These are phyloP conservation scores for Platygyra sinensis DNA, from an alignment of 64 coral and sea anemone genomes.

Conservation along the genomic window DNA sequence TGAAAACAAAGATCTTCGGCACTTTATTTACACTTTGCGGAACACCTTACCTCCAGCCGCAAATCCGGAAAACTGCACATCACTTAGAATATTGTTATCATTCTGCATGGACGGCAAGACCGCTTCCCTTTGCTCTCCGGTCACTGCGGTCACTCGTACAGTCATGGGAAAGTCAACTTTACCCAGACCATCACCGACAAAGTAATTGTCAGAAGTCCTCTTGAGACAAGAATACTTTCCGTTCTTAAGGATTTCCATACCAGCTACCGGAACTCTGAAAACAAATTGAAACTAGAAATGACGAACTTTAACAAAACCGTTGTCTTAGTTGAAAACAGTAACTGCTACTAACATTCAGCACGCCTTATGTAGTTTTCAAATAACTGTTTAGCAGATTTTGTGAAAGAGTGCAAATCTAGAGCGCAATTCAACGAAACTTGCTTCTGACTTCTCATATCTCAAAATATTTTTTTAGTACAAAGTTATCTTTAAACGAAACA, in stretches of 20 bases:
- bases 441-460: too few relatives aligned
- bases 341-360: too few relatives aligned
- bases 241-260: conserved; percentile 78
- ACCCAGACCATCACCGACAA: conserved; percentile 52
- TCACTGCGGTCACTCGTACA: conserved; percentile 71
- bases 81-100: conserved; percentile 29
- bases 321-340: too few relatives aligned
- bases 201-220: conserved; percentile 73
- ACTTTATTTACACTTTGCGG: too few relatives aligned
- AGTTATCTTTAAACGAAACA: too few relatives aligned
- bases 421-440: too few relatives aligned
- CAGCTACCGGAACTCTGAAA: conserved; percentile 71
- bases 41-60: conserved; percentile 47
- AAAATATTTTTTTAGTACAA: too few relatives aligned
- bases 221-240: conserved; percentile 68
- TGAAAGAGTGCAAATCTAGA: too few relatives aligned
- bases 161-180: conserved; percentile 67
- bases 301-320: too few relatives aligned
- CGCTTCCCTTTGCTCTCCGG: conserved; percentile 60
- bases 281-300: background rate
- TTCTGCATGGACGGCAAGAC: conserved; percentile 42
- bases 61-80: conserved; percentile 74
- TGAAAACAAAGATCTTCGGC: too few relatives aligned
- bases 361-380: too few relatives aligned
- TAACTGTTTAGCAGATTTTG: too few relatives aligned